phyloP scores from a whole-genome alignment of 2,888 invertebrate genomes.

The Microctonus hyperodae region DNA sequence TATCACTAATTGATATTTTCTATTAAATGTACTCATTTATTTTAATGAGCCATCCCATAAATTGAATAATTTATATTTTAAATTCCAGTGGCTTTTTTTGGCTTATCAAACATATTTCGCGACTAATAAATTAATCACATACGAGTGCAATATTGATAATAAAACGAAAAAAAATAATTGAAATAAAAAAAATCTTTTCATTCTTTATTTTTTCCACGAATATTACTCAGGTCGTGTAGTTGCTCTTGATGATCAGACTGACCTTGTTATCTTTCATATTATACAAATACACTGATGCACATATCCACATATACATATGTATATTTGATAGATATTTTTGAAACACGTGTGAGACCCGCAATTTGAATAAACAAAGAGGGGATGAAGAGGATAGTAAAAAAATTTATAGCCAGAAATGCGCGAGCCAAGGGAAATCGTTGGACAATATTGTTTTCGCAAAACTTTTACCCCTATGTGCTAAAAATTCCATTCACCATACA shows the following conservation, averaged over 20 bases:
- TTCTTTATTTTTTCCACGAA: not conserved
- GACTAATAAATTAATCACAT: not conserved
- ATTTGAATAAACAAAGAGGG: conserved; percentile 35
- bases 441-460: conserved; percentile 34
- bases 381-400: conserved; percentile 37
- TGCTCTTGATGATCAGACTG: not conserved
- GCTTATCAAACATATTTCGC: not conserved
- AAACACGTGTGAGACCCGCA: conserved; percentile 24
- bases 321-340: conserved; percentile 9
- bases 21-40: not conserved
- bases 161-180: not conserved
- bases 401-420: conserved; percentile 34
- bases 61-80: not conserved
- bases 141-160: not conserved
- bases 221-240: not conserved
- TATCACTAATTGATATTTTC: not conserved
- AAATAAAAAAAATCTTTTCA: not conserved
- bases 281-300: not conserved
- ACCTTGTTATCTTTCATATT: not conserved
- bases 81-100: not conserved
- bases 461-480: conserved; percentile 28
- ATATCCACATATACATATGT: conserved; percentile 6
- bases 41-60: not conserved
- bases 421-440: conserved; percentile 30
- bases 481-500: conserved; percentile 9